Percentiles rank a stretch among this genome's conserved stretches.
Evolutionary conservation across 92 coral and sea anemone genomes (phyloP).

Genomic region (Blastomussa wellsi): DNA sequence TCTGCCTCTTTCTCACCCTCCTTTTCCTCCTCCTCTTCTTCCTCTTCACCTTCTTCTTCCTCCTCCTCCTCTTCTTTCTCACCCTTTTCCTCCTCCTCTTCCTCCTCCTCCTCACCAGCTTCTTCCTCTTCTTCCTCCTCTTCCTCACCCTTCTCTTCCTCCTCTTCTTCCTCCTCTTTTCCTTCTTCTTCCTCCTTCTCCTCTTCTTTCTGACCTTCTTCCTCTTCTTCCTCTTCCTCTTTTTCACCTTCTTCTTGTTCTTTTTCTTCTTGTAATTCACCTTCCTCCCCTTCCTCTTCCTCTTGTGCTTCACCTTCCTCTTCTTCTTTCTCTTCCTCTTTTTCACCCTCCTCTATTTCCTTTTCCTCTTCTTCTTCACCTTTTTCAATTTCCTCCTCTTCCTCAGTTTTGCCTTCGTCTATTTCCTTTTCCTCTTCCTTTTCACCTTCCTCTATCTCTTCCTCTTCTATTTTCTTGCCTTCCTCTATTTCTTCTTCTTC

Average conservation of each 20-base stretch:
- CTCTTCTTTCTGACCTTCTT: constrained; percentile 30
- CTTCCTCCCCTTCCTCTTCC: constrained; percentile 18
- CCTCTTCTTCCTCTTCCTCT: constrained; percentile 46
- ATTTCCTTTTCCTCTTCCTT: constrained; percentile 33
- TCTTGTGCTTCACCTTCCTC: constrained; percentile 32
- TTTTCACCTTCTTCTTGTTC: constrained; percentile 34
- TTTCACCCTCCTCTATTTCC: constrained; percentile 16
- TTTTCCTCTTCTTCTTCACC: constrained; percentile 16
- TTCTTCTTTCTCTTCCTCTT: constrained; percentile 20
- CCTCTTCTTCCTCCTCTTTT: constrained; percentile 32
- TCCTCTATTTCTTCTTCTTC: constrained; percentile 18
- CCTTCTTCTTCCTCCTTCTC: constrained; percentile 21
- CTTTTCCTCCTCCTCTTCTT: neutral
- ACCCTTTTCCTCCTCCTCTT: constrained; percentile 19
- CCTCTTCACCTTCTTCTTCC: constrained; percentile 5
- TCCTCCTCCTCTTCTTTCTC: constrained; percentile 15
- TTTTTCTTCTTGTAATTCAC: constrained; percentile 5
- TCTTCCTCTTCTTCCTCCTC: constrained; percentile 20
- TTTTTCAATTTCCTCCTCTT: constrained; percentile 21
- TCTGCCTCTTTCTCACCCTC: constrained; percentile 16
- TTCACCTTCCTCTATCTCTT: constrained; percentile 25
- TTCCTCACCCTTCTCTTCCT: constrained; percentile 17
- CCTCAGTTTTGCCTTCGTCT: constrained; percentile 20
- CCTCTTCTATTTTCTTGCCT: constrained; percentile 13
- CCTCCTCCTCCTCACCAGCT: constrained; percentile 12